Percentiles rank a stretch among this genome's conserved stretches.
Evolutionary conservation across 1,140 invertebrate species (phyloP).

Genomic region (Euschistus heros): DNA sequence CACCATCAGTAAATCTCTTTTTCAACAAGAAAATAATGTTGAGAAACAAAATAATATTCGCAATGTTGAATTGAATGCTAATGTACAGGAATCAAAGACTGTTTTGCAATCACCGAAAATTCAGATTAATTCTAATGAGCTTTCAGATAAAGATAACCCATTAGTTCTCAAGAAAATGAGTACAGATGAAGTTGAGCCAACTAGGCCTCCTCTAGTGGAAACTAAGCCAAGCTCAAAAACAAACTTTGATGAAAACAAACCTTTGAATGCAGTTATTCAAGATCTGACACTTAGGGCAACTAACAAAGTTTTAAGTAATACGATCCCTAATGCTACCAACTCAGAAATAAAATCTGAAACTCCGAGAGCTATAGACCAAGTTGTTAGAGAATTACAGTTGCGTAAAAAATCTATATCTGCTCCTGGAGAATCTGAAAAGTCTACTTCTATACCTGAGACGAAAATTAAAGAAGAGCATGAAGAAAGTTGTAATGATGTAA

Average conservation of each 20-base stretch:
- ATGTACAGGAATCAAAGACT: too few species aligned
- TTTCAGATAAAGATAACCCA: too few species aligned
- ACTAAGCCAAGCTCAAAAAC: neutral
- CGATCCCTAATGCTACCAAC: neutral
- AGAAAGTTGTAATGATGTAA: conserved; percentile 19
- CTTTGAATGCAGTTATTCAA: conserved; percentile 28
- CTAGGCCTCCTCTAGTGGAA: neutral
- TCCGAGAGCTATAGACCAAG: conserved; percentile 24
- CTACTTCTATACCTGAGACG: neutral
- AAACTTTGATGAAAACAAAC: conserved; percentile 22
- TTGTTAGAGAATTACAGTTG: conserved; percentile 25
- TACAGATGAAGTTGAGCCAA: neutral
- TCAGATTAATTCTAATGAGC: too few species aligned
- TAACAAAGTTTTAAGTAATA: conserved; percentile 18
- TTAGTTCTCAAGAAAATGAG: too few species aligned
- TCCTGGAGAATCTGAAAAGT: conserved; percentile 13
- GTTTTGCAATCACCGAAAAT: too few species aligned
- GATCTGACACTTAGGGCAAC: conserved; percentile 25
- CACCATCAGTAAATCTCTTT: too few species aligned
- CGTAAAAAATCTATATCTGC: conserved; percentile 19
- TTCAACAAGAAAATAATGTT: too few species aligned
- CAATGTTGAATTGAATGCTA: too few species aligned
- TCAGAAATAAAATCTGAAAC: conserved; percentile 18
- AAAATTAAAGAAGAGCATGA: conserved; percentile 21
- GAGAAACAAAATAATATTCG: too few species aligned